A percentile compares a stretch with the other conserved stretches of the same genome.
Evolutionary conservation across 2,797 vertebrate species (phyloP).

Genomic region (Myoxocephalus aenaeus): DNA sequence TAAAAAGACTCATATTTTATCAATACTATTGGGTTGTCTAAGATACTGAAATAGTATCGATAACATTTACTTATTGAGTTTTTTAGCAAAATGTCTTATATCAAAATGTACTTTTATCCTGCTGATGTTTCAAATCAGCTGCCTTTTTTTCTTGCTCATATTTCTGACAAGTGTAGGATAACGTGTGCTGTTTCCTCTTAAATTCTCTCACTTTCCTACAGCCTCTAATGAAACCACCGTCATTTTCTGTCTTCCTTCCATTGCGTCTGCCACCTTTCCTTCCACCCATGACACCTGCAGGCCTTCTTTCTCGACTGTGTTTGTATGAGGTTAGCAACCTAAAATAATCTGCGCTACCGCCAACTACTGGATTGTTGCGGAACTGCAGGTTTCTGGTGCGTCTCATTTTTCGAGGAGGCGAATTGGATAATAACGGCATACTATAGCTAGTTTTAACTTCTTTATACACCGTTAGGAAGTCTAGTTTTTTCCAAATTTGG

Average conservation of each 20-base stretch:
- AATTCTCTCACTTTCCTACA: neutral
- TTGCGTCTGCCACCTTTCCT: too few relatives aligned
- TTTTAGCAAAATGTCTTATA: neutral
- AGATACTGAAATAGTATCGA: neutral
- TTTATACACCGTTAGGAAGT: neutral
- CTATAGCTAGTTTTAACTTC: too few relatives aligned
- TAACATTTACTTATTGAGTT: neutral
- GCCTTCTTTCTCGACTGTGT: neutral
- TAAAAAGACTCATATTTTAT: neutral
- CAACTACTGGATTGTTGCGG: neutral
- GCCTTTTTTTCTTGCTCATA: neutral
- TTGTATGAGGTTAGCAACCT: neutral
- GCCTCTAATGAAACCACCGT: too few relatives aligned
- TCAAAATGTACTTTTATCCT: too few relatives aligned
- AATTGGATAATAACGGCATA: too few relatives aligned
- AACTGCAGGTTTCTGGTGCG: neutral
- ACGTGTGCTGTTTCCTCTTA: too few relatives aligned
- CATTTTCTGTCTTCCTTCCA: too few relatives aligned
- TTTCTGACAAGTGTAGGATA: neutral
- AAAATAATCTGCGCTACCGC: neutral
- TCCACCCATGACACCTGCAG: too few relatives aligned
- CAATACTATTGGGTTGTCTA: neutral
- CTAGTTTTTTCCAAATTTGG: neutral
- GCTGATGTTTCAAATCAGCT: neutral
- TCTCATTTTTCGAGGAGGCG: neutral